Evolutionary conservation across 2,113 vertebrate species (phyloP).

Genomic region (Corvus hawaiiensis): DNA sequence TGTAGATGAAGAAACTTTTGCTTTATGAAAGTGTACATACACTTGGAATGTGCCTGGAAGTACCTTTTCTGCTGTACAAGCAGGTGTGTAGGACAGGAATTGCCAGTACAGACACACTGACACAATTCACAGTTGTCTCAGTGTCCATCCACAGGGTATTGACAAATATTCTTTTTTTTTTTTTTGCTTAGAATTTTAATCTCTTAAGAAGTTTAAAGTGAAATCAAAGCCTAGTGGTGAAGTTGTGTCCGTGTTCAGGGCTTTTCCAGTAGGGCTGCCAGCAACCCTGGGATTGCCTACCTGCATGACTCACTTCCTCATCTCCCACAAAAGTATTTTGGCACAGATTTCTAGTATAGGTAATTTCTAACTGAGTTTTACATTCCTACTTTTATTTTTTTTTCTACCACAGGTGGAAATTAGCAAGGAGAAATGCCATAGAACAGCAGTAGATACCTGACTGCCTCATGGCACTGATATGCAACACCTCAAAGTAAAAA

Average conservation of each 20-base stretch:
- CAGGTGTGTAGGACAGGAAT: background rate
- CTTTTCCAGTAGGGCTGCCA: background rate
- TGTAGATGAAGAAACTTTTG: background rate
- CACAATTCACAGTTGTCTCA: background rate
- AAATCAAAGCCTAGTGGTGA: background rate
- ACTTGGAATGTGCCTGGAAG: background rate
- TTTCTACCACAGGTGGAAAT: background rate
- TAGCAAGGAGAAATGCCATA: background rate
- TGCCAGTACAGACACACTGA: background rate
- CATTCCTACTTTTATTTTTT: background rate
- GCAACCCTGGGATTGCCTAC: background rate
- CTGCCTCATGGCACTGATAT: background rate
- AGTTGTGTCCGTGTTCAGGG: background rate
- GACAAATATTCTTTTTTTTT: background rate
- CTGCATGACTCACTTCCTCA: background rate
- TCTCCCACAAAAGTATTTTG: background rate
- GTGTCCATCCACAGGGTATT: background rate
- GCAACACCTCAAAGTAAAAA: background rate
- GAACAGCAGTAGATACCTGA: background rate
- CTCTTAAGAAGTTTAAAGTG: background rate
- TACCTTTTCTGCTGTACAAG: background rate
- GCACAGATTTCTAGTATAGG: background rate
- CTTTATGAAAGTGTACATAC: background rate
- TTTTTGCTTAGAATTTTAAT: background rate
- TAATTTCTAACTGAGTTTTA: background rate